Evolutionary conservation across 2,888 invertebrate genomes (phyloP).

Genomic region (Kryphioiulus occultus): DNA sequence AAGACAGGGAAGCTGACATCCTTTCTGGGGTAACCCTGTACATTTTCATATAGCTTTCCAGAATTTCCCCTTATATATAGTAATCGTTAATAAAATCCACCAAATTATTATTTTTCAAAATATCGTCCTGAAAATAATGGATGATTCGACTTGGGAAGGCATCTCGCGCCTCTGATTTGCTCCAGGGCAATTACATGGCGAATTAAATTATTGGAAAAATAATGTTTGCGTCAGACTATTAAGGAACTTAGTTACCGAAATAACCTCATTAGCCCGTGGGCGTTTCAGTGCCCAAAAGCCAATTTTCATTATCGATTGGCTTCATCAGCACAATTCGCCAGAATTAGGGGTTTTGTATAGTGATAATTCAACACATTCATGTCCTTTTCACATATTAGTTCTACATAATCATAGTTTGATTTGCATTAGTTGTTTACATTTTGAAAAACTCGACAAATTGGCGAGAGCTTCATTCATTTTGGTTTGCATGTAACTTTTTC

Average conservation of each 20-base stretch:
- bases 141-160: not conserved
- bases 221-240: not conserved
- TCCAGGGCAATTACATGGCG: not conserved
- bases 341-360: no score
- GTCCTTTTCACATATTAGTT: no score
- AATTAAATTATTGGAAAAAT: conserved; percentile 3
- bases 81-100: no score
- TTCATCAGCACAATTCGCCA: no score
- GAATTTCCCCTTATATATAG: no score
- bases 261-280: not conserved
- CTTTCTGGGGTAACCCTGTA: no score
- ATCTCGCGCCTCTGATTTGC: not conserved
- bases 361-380: not conserved
- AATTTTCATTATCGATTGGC: no score
- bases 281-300: not conserved
- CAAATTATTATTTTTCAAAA: not conserved
- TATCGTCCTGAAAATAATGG: not conserved
- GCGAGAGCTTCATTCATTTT: no score
- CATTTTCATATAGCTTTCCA: no score
- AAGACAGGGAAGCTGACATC: no score
- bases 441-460: not conserved
- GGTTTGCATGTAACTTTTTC: no score
- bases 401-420: not conserved
- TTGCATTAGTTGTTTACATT: not conserved
- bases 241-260: not conserved